Conservation (phyloP, 2,797 vertebrate species). For the Falco columbarius region DNA sequence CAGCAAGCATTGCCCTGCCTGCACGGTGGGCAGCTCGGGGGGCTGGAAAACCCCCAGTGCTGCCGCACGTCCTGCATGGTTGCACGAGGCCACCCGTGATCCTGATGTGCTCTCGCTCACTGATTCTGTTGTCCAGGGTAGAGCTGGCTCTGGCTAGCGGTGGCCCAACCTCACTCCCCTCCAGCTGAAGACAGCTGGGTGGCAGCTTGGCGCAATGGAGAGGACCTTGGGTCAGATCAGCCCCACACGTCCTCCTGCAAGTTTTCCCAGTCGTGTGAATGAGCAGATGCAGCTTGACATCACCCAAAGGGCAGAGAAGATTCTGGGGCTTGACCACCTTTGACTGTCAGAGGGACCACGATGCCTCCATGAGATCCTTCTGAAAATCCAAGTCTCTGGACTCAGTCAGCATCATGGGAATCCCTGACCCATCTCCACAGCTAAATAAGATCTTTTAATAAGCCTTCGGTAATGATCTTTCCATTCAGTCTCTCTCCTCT, state of each 20-base stretch:
- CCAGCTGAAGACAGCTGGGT: not conserved
- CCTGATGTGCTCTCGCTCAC: not conserved
- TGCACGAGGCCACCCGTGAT: not conserved
- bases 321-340: not conserved
- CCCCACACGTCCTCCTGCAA: not conserved
- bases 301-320: not conserved
- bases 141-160: not conserved
- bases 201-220: not conserved
- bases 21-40: not conserved
- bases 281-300: not conserved
- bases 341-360: not conserved
- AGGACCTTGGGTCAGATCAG: not conserved
- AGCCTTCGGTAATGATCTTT: not conserved
- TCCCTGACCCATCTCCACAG: not conserved
- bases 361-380: not conserved
- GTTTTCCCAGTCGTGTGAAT: not conserved
- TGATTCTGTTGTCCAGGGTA: rapidly evolving
- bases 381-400: not conserved
- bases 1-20: not conserved
- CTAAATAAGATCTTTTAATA: not conserved
- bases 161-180: not conserved
- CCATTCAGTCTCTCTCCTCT: not conserved
- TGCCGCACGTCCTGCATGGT: rapidly evolving
- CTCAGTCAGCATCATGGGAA: not conserved
- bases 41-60: not conserved